Conservation (phyloP, 2,888 invertebrate species). For the Atrina japonica region DNA sequence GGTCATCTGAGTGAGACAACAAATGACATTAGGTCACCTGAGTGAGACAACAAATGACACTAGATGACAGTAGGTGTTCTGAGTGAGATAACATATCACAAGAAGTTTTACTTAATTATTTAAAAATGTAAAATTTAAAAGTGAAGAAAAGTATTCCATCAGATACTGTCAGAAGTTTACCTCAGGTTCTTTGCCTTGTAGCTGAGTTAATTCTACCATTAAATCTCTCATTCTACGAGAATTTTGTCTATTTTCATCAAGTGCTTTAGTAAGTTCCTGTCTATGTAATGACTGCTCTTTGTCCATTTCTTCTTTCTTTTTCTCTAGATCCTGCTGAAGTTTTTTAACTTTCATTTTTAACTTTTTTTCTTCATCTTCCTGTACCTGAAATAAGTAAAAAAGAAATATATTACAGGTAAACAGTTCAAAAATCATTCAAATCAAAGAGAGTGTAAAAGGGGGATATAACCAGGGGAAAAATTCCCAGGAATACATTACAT, state of each 20-base stretch:
- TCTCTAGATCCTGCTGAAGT: slow-evolving; percentile 51
- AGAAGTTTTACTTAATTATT: no score
- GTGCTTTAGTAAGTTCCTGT: slow-evolving; percentile 47
- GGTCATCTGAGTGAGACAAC: no score
- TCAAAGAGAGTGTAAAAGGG: no score
- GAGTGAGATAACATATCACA: no score
- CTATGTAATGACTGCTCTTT: slow-evolving; percentile 37
- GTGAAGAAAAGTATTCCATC: no score
- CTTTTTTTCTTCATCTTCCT: slow-evolving; percentile 63
- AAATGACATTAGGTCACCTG: no score
- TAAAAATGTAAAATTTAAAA: no score
- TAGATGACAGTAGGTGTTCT: no score
- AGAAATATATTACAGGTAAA: neutral
- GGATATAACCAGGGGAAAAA: no score
- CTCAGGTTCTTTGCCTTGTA: slow-evolving; percentile 69
- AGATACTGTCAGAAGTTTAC: no score
- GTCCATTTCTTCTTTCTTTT: slow-evolving; percentile 44
- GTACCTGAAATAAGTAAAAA: slow-evolving; percentile 47
- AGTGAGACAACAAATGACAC: no score
- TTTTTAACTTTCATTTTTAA: slow-evolving; percentile 43
- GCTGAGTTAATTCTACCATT: slow-evolving; percentile 60
- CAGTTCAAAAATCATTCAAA: neutral
- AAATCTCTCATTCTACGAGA: slow-evolving; percentile 56
- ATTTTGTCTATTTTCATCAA: slow-evolving; percentile 51
- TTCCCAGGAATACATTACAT: no score